Evolutionary conservation across 1,140 invertebrate species (phyloP).

Genomic region (Pseudomyrmex dendroicus): DNA sequence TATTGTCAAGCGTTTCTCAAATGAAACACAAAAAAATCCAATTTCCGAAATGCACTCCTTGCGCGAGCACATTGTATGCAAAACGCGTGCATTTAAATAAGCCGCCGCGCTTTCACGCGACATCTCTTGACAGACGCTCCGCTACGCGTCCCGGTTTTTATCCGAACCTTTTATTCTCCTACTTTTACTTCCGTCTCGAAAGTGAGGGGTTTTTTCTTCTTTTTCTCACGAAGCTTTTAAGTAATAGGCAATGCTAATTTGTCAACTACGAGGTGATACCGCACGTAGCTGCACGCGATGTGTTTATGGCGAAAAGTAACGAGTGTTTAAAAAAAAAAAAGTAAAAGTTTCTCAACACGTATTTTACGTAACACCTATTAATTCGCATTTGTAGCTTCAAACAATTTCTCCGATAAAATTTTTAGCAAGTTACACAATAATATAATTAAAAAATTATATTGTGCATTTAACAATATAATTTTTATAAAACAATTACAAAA

Average conservation of each 20-base stretch:
- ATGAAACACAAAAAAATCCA: conserved; percentile 16
- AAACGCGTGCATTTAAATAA: conserved; percentile 15
- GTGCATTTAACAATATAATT: too few species aligned
- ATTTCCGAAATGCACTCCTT: conserved; percentile 31
- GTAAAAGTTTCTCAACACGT: too few species aligned
- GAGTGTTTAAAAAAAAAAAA: background rate
- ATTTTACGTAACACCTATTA: too few species aligned
- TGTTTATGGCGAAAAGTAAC: background rate
- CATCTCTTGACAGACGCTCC: conserved; percentile 1
- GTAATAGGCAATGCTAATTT: background rate
- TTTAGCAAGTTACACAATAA: too few species aligned
- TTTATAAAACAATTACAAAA: too few species aligned
- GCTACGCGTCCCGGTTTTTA: conserved; percentile 4
- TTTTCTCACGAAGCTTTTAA: conserved; percentile 23
- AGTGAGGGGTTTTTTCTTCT: background rate
- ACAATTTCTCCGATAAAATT: too few species aligned
- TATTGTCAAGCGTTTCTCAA: conserved; percentile 12
- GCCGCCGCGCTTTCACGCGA: background rate
- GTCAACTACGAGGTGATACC: background rate
- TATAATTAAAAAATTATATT: too few species aligned
- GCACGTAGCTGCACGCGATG: too few species aligned
- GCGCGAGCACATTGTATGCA: background rate
- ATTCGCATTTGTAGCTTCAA: too few species aligned
- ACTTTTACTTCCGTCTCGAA: conserved; percentile 5
- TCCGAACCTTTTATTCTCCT: background rate